These are phyloP conservation scores for Orussus abietinus DNA, from an alignment of 1,140 invertebrate species.

Conservation along the genomic window DNA sequence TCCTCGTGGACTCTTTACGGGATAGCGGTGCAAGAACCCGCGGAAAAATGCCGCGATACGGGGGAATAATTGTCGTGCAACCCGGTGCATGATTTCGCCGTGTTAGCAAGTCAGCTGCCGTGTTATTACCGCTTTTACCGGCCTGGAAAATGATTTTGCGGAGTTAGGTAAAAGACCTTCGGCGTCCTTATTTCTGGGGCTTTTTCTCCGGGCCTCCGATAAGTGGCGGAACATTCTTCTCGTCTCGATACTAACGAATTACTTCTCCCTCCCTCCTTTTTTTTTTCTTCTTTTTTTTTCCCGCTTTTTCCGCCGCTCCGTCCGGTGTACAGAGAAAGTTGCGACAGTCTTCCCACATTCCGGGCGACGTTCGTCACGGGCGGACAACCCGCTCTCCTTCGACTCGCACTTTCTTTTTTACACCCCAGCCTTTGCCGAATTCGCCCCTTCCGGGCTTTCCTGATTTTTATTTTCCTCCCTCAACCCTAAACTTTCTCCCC, in stretches of 20 bases:
- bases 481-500: constrained; percentile 36
- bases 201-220: background rate
- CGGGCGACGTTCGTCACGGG: constrained; percentile 5
- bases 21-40: too few relatives aligned
- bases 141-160: too few relatives aligned
- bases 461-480: constrained; percentile 26
- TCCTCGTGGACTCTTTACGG: too few relatives aligned
- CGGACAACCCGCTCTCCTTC: constrained; percentile 5
- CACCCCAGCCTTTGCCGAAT: constrained; percentile 2
- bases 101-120: too few relatives aligned
- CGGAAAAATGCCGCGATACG: too few relatives aligned
- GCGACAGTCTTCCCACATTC: background rate
- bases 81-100: too few relatives aligned
- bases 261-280: constrained; percentile 16
- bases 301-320: constrained; percentile 9
- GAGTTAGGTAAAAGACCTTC: too few relatives aligned
- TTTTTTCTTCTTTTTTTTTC: constrained; percentile 11
- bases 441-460: constrained; percentile 19
- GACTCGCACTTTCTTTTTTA: background rate
- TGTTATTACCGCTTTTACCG: too few relatives aligned
- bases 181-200: background rate
- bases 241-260: constrained; percentile 13
- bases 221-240: constrained; percentile 9
- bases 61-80: too few relatives aligned
- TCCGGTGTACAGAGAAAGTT: constrained; percentile 2